Evolutionary conservation across 2,113 vertebrate genomes (phyloP), one percentile per base, ranked within the genome.

Genomic region (Myanophis thanlyinensis): DNA sequence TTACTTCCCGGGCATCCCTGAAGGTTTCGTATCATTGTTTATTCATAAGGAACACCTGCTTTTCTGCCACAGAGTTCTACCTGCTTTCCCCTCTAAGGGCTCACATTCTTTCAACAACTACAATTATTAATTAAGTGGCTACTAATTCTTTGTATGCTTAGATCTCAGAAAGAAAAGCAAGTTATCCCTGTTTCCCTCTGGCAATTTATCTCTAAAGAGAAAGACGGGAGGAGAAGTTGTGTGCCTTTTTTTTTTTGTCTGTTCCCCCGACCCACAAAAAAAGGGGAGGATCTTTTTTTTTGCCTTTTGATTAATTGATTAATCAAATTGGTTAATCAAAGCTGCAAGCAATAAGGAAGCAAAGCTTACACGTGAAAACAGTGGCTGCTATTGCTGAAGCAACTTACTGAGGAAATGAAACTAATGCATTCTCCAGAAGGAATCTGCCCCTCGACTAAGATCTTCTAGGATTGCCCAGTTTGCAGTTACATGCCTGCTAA

Each of bases 121-220:
- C 48, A 94, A 93, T 96, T 95, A 96, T 95, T 94, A 91, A 89
- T 92, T 89, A 49, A 92, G 85, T 92, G 49, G 95, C 51, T 84
- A 86, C 89, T 95, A 95, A 95, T 96, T 97, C 96, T 94, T 62
- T 88, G 88, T 96, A 3, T 89, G 67, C 67, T 80, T 89, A 94
- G 90, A 93, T 91, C 93, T 73, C 56, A 49, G 93, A 93, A 27
- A 95, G 91, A 84, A 89, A 92, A 62, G 87, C 89, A 93, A 18
- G 54, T 88, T 88, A 40, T 20, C 27, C 88, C 9, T 15, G 22
- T 85, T 94, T 96, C 95, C 95, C 94, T 48, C 40, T 86, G 88
- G 92, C 51, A 52, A 44, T 80, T 5, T 0, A 85, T 91, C 51
- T 90, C 90, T 67, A 90, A 51, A 80, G 84, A 95, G 93, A 73